Evolutionary conservation across 2,113 vertebrate genomes (phyloP), one percentile per base, ranked within the genome.

Genomic region (Pampusana beccarii): DNA sequence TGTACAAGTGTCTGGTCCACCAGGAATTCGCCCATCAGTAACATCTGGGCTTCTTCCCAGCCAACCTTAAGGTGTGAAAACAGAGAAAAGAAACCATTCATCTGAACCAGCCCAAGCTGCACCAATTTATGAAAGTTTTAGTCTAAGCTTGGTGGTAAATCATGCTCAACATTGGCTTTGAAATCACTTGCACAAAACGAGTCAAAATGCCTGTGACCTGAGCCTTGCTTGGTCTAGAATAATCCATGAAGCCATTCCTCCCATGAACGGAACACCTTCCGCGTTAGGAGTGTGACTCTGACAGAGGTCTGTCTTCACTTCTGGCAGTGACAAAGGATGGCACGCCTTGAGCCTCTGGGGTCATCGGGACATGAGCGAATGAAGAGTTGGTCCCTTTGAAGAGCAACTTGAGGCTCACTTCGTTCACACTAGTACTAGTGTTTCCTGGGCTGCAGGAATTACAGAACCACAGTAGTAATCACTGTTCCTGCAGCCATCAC

Each of bases 231-330:
- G 11, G 2, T 78, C 42, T 89, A 53, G 16, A 36, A 15, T 65
- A 65, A 81, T 78, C 36, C 15, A 25, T 48, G 31, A 71, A 74
- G 26, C n/a, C 2, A 0, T 62, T 69, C 29, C 5, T 64, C 4
- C 6, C 3, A 2, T 50, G 29, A 17, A 19, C 6, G 12, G 12
- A 83, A 11, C 9, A 29, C 31, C 7, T 2, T n/a, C 5, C 6
- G 8, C 81, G 4, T 58, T 71, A 33, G 2, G 11, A 36, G 5
- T 20, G 10, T 57, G 28, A 23, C 6, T 6, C 11, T 72, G 44
- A 29, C 28, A 33, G 33, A 70, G 5, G 6, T 62, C 34, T 84
- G 0, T 18, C 29, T 53, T 83, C 24, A 82, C 5, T 74, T 64
- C 29, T 80, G 36, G 12, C 29, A 34, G 21, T 86, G 69, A 31